Conservation (phyloP, 1,140 invertebrate species). For the Drosophila baimaii region DNA sequence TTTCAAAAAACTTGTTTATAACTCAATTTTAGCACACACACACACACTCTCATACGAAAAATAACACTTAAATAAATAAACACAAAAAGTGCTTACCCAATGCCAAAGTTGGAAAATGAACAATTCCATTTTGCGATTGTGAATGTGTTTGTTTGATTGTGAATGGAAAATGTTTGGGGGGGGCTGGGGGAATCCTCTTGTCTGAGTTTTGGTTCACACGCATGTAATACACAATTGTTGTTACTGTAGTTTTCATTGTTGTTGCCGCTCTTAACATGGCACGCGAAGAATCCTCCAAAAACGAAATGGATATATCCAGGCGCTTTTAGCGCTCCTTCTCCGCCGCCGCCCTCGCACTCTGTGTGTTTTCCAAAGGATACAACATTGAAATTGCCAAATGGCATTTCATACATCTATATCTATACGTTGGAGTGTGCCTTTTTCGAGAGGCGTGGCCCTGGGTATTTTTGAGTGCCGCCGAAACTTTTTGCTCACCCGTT, state of each 20-base stretch:
- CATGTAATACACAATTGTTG: conserved; percentile 71
- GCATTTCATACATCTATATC: conserved; percentile 46
- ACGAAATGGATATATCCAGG: conserved; percentile 76
- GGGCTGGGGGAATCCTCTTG: conserved; percentile 38
- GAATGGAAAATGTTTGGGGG: conserved; percentile 30
- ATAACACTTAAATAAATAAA: conserved; percentile 83
- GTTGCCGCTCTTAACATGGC: conserved; percentile 76
- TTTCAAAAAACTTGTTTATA: conserved; percentile 81
- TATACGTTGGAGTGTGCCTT: conserved; percentile 8
- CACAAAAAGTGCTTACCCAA: conserved; percentile 67
- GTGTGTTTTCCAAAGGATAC: conserved; percentile 63
- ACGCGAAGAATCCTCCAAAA: conserved; percentile 82
- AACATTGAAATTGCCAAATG: conserved; percentile 72
- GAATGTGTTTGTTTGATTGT: conserved; percentile 56
- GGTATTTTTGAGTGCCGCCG: conserved; percentile 5
- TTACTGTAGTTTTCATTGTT: conserved; percentile 63
- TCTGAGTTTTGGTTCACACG: conserved; percentile 70
- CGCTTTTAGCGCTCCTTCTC: conserved; percentile 26
- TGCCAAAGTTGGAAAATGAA: conserved; percentile 63
- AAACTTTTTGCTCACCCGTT: conserved; percentile 13
- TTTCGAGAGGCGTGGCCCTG: conserved; percentile 9
- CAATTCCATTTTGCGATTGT: conserved; percentile 65
- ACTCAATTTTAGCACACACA: conserved; percentile 70
- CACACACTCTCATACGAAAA: conserved; percentile 32
- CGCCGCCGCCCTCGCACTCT: conserved; percentile 22